Percentiles rank a stretch among this genome's conserved stretches.
Conservation (phyloP, 2,113 vertebrate species). For the Nerophis lumbriciformis region DNA sequence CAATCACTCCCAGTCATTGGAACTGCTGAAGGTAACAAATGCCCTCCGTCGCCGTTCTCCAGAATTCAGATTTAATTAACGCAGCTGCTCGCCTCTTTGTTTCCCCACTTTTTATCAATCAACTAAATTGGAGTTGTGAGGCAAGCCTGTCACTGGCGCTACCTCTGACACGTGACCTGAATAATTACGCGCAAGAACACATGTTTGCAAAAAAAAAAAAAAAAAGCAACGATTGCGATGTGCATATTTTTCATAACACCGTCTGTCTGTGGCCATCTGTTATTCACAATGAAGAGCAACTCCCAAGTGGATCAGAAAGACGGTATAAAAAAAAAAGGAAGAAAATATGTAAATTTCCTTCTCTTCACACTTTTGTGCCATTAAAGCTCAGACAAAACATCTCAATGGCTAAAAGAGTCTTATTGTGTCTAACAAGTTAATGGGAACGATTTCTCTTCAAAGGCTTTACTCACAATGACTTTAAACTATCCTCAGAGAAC, state of each 20-base stretch:
- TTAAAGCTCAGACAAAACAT: conserved; percentile 41
- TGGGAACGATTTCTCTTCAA: conserved; percentile 10
- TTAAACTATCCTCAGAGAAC: conserved; percentile 12
- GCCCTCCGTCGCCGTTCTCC: conserved; percentile 11
- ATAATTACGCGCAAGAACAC: conserved; percentile 25
- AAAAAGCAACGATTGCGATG: conserved; percentile 21
- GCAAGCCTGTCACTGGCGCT: conserved; percentile 22
- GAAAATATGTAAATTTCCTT: conserved; percentile 44
- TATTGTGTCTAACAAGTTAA: conserved; percentile 15
- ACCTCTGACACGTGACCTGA: conserved; percentile 15
- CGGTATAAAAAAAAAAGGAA: background rate
- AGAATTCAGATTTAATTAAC: conserved; percentile 18
- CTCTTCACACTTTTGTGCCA: conserved; percentile 43
- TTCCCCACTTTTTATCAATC: conserved; percentile 22
- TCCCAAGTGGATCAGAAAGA: conserved; percentile 23
- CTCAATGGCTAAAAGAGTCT: conserved; percentile 40
- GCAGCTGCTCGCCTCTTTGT: conserved; percentile 25
- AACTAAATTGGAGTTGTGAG: conserved; percentile 26
- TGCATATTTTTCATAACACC: conserved; percentile 26
- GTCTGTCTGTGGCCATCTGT: conserved; percentile 55
- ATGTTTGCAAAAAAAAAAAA: background rate
- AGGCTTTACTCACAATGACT: conserved; percentile 9
- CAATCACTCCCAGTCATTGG: conserved; percentile 22
- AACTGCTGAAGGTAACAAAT: conserved; percentile 22
- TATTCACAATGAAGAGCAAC: conserved; percentile 50